Conservation (phyloP, 2,888 invertebrate species). For the Notodonta dromedarius region DNA sequence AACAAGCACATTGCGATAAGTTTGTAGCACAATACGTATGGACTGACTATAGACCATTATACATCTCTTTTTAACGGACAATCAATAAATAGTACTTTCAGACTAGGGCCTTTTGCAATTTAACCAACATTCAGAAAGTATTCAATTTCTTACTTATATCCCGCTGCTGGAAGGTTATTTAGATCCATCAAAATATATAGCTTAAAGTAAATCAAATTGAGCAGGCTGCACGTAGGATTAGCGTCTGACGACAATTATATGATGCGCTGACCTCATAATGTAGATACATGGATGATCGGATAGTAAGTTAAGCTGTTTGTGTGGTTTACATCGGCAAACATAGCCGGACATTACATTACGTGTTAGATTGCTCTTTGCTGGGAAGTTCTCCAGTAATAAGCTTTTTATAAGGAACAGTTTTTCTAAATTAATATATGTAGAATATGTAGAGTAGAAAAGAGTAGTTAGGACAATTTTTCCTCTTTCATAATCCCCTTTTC, state of each 20-base stretch:
- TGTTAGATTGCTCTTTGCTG: no score
- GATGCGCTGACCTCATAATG: background rate
- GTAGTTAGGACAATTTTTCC: no score
- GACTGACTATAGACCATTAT: no score
- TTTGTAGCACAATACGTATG: background rate
- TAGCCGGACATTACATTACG: background rate
- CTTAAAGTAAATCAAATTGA: background rate
- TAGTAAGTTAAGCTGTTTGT: background rate
- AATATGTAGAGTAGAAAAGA: no score
- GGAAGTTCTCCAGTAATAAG: no score
- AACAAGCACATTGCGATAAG: conserved; percentile 1
- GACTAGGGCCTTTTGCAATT: no score
- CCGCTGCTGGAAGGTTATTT: background rate
- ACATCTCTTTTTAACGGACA: no score
- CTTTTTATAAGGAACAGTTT: no score
- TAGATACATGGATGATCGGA: background rate
- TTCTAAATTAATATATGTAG: no score
- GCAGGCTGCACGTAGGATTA: background rate
- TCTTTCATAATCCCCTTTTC: no score
- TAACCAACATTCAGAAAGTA: background rate
- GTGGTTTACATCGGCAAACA: background rate
- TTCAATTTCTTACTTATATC: background rate
- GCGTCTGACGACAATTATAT: background rate
- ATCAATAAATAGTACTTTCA: no score
- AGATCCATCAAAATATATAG: background rate